Evolutionary conservation across 2,113 vertebrate species (phyloP), one percentile per base, ranked within the genome.

Genomic region (Tinamus guttatus): DNA sequence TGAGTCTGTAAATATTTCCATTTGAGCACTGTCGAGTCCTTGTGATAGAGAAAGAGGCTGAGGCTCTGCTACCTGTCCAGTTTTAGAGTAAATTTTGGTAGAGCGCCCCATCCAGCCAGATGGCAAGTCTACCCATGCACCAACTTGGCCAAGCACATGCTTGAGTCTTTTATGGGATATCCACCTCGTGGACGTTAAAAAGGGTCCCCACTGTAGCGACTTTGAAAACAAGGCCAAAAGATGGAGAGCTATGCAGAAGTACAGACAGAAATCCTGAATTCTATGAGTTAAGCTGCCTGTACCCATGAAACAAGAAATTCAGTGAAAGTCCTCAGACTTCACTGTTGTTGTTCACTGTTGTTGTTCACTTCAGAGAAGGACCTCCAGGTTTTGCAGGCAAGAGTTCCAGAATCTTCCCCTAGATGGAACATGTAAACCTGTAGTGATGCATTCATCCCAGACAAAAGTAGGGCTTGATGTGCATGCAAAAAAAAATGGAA

Each of bases 141-240:
- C 54, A 32, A 41, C 51, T 19, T 59, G 45, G 16, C 43, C 25
- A 18, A 71, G 21, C 22, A 10, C 27, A 51, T 22, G 38, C 8
- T 59, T 51, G 24, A 20, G 41, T 21, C 5, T 67, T 28, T 19
- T 7, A 5, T 32, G 58, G 38, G 18, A 73, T 65, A 81, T 71
- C 47, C 52, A 41, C 69, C 17, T 12, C 27, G 41, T 0, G 0
- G 17, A 17, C 4, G 2, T 47, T 56, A 14, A 34, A 21, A 24
- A 30, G 49, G 20, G 4, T 47, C 21, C 64, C 38, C 70, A 2
- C 4, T 64, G 13, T 13, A 59, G 27, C 28, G 49, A 7, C 24
- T 85, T 24, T 6, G 7, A 56, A 69, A 54, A 36, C 77, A 64
- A 82, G 43, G 25, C 16, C 60, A 58, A 90, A 34, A 34, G 22